Base-by-base conservation (phyloP, 2,113 vertebrate genomes). In the Urocolius indicus region DNA sequence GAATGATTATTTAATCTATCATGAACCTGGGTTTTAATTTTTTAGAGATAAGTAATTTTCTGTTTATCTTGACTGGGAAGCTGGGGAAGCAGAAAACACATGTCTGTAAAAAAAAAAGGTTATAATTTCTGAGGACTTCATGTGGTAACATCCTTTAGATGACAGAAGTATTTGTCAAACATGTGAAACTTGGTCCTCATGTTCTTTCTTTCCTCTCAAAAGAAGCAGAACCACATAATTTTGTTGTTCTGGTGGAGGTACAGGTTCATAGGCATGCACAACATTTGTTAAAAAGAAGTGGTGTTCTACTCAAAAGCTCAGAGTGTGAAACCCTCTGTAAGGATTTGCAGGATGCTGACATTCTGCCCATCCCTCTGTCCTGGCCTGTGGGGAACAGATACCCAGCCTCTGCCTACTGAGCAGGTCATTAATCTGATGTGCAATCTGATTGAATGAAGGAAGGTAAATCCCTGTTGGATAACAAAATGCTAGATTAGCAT, bases 401-500 rank as follows among this genome's bases (percentile, higher is more conserved):
- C 7, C 58, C 86, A 30, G 52, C 30, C 45, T 41, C 73, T 41
- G 57, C 34, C 48, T 66, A 68, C 62, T 12, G 52, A 81, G 58
- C 65, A 12, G 77, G 62, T 27, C 57, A 26, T 65, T 54, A 22
- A 73, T 83, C 93, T 76, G 74, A 38, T 55, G 8, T 32, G 14
- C 41, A 32, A 22, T 54, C 46, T 80, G 85, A 73, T 29, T 6
- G 83, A 91, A 82, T 13, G 58, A 46, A 80, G 65, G 0, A 0
- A 49, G 52, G 58, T 55, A 87, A 89, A 81, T 90, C 86, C 93
- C 94, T 75, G 89, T 67, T 51, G 89, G 58, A 80, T 19, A 77
- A 75, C 78, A 55, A 62, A 91, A 34, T 34, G 87, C 84, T 87
- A 78, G 67, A 93, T 88, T 87, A 92, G 94, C 93, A 89, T 27